Evolutionary conservation across 1,140 invertebrate species (phyloP).

Genomic region (Conus betulinus): DNA sequence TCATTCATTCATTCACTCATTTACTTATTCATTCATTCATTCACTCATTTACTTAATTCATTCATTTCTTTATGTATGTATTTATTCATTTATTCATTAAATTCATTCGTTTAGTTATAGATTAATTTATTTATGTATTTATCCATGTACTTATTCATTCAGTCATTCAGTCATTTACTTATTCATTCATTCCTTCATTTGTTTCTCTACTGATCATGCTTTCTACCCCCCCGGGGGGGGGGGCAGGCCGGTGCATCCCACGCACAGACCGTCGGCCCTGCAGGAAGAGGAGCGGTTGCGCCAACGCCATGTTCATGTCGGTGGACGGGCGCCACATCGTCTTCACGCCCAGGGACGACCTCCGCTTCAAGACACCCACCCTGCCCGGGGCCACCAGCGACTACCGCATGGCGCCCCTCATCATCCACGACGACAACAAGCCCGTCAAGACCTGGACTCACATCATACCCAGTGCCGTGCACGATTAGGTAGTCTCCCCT

Average conservation of each 20-base stretch:
- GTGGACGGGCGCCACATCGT: constrained; percentile 32
- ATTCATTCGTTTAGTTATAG: too few species aligned
- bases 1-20: too few species aligned
- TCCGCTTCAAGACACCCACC: background rate
- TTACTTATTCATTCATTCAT: too few species aligned
- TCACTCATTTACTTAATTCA: too few species aligned
- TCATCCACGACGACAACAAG: constrained; percentile 21
- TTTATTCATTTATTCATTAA: too few species aligned
- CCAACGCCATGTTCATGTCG: constrained; percentile 26
- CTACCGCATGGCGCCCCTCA: constrained; percentile 15
- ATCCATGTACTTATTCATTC: too few species aligned
- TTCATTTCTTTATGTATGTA: too few species aligned
- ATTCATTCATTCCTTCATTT: too few species aligned
- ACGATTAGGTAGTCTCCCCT: background rate
- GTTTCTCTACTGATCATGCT: too few species aligned
- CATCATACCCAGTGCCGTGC: background rate
- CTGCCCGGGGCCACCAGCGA: constrained; percentile 16
- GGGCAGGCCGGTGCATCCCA: background rate
- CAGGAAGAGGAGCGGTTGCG: background rate
- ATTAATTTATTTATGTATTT: too few species aligned
- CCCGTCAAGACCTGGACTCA: constrained; percentile 15
- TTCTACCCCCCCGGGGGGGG: too few species aligned
- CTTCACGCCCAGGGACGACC: constrained; percentile 14
- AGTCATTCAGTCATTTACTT: too few species aligned
- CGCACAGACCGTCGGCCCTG: background rate